Evolutionary conservation across 2,888 invertebrate species (phyloP).

Genomic region (Platycheirus rosarum): DNA sequence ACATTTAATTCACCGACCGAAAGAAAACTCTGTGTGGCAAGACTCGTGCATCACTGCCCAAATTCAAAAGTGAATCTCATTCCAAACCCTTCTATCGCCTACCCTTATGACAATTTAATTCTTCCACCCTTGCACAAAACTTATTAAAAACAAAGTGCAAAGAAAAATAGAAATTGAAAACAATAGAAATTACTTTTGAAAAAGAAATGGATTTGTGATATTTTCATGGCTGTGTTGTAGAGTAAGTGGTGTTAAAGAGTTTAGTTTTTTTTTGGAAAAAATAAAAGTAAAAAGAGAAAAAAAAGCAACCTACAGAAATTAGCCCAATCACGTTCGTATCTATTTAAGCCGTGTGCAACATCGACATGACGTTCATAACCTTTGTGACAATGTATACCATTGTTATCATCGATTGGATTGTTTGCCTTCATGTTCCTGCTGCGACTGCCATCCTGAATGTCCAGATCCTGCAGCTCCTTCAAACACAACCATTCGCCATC

Average conservation of each 20-base stretch:
- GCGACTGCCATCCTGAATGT: conserved; percentile 86
- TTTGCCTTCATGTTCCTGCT: conserved; percentile 75
- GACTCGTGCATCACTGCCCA: conserved; percentile 7
- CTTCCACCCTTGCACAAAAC: neutral
- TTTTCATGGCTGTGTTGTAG: neutral
- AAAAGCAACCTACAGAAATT: conserved; percentile 83
- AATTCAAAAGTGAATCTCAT: conserved; percentile 6
- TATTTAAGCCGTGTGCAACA: conserved; percentile 80
- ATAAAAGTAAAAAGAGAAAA: conserved; percentile 70
- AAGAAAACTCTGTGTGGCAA: neutral
- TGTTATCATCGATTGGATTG: conserved; percentile 71
- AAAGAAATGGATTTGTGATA: conserved; percentile 1
- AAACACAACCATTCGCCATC: conserved; percentile 98
- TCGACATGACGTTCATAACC: conserved; percentile 75
- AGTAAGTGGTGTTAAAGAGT: neutral
- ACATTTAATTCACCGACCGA: conserved; percentile 1
- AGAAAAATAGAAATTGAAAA: conserved; percentile 6
- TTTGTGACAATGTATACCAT: conserved; percentile 74
- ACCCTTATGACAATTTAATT: conserved; percentile 5
- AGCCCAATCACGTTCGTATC: conserved; percentile 80
- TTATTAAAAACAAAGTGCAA: conserved; percentile 6
- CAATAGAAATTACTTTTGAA: conserved; percentile 5
- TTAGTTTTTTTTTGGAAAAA: conserved; percentile 1
- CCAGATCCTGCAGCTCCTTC: conserved; percentile 96
- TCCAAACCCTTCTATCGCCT: neutral